These are phyloP conservation scores for Sericinus montela DNA, from an alignment of 2,888 invertebrate genomes.

Conservation along the genomic window DNA sequence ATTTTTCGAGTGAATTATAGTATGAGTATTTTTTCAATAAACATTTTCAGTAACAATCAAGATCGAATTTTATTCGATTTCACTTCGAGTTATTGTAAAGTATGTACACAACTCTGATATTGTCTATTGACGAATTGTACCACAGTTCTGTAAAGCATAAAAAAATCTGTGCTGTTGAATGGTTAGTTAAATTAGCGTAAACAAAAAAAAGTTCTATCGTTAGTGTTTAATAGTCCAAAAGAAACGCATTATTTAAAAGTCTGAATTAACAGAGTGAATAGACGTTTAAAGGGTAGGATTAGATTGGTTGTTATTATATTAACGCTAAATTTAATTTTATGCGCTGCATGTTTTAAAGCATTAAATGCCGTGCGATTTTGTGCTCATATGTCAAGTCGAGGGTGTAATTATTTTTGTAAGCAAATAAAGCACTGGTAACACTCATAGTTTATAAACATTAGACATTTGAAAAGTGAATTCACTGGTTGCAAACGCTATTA, in stretches of 20 bases:
- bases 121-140: too few species aligned
- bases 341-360: conserved; percentile 7
- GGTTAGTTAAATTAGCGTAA: conserved; percentile 2
- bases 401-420: conserved; percentile 3
- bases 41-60: too few species aligned
- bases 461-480: neutral
- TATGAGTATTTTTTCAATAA: too few species aligned
- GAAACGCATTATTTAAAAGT: conserved; percentile 40
- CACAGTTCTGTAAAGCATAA: too few species aligned
- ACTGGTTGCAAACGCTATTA: neutral
- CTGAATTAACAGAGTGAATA: conserved; percentile 45
- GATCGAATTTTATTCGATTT: too few species aligned
- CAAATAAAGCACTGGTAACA: neutral
- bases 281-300: conserved; percentile 30
- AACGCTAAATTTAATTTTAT: conserved; percentile 2
- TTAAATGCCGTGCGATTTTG: neutral
- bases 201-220: neutral
- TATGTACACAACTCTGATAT: too few species aligned
- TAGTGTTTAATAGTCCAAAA: conserved; percentile 29
- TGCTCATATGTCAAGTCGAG: neutral
- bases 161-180: neutral
- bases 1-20: too few species aligned
- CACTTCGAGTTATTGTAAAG: too few species aligned
- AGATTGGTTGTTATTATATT: conserved; percentile 30
- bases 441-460: conserved; percentile 3